Evolutionary conservation across 2,888 invertebrate genomes (phyloP).

Genomic region (Tetheella fluctuosa): DNA sequence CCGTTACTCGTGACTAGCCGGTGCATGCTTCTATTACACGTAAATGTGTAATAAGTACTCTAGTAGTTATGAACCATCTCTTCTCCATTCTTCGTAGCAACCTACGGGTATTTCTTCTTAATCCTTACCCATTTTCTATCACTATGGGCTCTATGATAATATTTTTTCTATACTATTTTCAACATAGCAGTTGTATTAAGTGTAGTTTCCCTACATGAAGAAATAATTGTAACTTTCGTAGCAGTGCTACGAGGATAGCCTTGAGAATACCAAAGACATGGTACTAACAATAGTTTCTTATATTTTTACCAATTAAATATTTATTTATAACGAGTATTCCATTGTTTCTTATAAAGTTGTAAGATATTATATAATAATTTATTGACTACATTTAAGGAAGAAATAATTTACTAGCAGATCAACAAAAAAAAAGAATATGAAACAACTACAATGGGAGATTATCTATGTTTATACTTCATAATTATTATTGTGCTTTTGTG

Average conservation of each 20-base stretch:
- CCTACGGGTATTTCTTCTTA: not conserved
- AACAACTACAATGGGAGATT: no score
- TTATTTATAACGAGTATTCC: no score
- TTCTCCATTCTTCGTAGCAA: not conserved
- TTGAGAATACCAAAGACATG: not conserved
- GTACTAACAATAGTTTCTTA: no score
- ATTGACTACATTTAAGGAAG: no score
- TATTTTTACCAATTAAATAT: no score
- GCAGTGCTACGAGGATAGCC: not conserved
- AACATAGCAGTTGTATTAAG: not conserved
- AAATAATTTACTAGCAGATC: no score
- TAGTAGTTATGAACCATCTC: no score
- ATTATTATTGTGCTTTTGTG: no score
- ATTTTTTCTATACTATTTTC: not conserved
- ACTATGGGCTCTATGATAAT: no score
- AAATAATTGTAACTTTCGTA: slow-evolving; percentile 1
- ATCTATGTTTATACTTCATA: no score
- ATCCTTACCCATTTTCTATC: not conserved
- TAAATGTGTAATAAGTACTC: not conserved
- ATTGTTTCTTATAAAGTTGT: not conserved
- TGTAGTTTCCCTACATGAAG: not conserved
- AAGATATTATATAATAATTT: no score
- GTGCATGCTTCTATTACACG: slow-evolving; percentile 3
- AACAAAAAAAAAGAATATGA: no score
- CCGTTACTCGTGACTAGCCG: not conserved